phyloP scores from a whole-genome alignment of 1,140 invertebrate genomes.

The Coelopa frigida region DNA sequence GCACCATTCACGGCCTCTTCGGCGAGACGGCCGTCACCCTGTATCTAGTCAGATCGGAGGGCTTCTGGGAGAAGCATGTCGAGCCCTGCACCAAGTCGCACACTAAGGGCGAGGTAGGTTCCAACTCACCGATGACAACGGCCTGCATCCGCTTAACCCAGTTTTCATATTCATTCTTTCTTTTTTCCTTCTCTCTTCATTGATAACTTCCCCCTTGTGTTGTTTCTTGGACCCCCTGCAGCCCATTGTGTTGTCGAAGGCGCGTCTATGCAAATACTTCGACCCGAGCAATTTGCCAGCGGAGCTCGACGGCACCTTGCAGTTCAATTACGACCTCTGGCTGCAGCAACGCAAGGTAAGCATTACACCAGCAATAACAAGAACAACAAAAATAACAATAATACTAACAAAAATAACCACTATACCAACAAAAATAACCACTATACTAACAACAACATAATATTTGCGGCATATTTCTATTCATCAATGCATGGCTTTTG shows the following conservation, averaged over 20 bases:
- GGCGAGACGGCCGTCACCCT: conserved; percentile 49
- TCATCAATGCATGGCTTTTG: not conserved
- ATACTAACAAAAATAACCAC: not conserved
- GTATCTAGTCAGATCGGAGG: conserved; percentile 60
- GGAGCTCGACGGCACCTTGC: conserved; percentile 69
- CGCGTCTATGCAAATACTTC: conserved; percentile 63
- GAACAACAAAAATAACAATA: not conserved
- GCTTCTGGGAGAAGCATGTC: conserved; percentile 69
- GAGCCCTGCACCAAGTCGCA: conserved; percentile 61
- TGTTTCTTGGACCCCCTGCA: conserved; percentile 35
- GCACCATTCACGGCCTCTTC: conserved; percentile 49
- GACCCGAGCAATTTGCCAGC: conserved; percentile 67
- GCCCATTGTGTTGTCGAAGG: conserved; percentile 56
- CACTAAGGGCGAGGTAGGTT: conserved; percentile 55
- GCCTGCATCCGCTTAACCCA: not conserved
- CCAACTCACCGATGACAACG: not conserved
- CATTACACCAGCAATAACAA: conserved; percentile 19
- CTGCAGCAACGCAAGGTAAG: conserved; percentile 73
- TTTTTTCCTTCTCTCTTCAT: conserved; percentile 1
- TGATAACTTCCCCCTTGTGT: conserved; percentile 5
- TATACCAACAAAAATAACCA: not conserved
- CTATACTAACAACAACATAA: not conserved
- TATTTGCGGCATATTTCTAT: not conserved
- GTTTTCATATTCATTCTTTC: not conserved
- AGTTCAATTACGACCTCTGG: conserved; percentile 75